Evolutionary conservation across 92 coral and sea anemone genomes (phyloP).

Genomic region (Scolanthus callimorphus): DNA sequence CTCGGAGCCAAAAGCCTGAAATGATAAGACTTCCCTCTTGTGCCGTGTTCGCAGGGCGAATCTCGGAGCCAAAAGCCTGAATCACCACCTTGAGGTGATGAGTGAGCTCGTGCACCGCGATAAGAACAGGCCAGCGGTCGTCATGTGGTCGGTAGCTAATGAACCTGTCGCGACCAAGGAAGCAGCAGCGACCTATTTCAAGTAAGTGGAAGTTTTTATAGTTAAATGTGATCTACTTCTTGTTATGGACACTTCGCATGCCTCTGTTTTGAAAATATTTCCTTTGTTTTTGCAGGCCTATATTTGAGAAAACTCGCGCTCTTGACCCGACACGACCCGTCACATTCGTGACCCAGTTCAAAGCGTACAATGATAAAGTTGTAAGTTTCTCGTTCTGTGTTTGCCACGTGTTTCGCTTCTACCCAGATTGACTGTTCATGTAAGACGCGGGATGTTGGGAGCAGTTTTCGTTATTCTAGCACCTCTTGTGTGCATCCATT

Average conservation of each 20-base stretch:
- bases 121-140: conserved; percentile 97
- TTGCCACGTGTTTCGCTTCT: too few relatives aligned
- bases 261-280: not conserved
- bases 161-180: conserved; percentile 66
- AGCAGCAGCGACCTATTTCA: conserved; percentile 69
- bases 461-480: too few relatives aligned
- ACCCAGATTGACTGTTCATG: too few relatives aligned
- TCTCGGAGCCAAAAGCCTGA: conserved; percentile 2
- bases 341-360: conserved; percentile 66
- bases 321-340: conserved; percentile 92
- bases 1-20: too few relatives aligned
- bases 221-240: too few relatives aligned
- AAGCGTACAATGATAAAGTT: conserved; percentile 69
- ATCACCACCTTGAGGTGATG: conserved; percentile 85
- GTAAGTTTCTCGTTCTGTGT: too few relatives aligned
- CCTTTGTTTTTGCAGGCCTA: conserved; percentile 38
- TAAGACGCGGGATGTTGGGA: too few relatives aligned
- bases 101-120: conserved; percentile 85
- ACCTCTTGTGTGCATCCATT: too few relatives aligned
- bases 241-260: not conserved
- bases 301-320: conserved; percentile 58
- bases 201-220: too few relatives aligned
- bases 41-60: too few relatives aligned
- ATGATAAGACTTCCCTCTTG: too few relatives aligned
- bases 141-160: conserved; percentile 98